A percentile compares a stretch with the other conserved stretches of the same genome.
Evolutionary conservation across 2,797 vertebrate genomes (phyloP).

Genomic region (Tiaroga cobitis): DNA sequence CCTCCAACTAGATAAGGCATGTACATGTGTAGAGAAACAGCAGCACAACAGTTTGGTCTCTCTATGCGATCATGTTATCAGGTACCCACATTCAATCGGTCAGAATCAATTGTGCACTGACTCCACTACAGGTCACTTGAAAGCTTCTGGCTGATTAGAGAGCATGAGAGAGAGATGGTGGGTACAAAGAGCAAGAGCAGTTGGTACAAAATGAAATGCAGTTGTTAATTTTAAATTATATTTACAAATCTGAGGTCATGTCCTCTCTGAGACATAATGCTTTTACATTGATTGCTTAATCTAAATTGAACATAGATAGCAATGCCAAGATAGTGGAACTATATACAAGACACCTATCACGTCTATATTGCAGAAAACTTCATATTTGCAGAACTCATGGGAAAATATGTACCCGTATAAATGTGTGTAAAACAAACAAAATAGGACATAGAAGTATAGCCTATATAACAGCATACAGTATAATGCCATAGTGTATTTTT

Average conservation of each 20-base stretch:
- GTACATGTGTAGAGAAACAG: background rate
- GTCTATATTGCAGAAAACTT: background rate
- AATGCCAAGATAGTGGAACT: background rate
- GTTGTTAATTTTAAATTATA: background rate
- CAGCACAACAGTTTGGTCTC: background rate
- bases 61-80: background rate
- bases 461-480: background rate
- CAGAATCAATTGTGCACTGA: background rate
- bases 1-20: too few species aligned
- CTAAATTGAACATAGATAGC: background rate
- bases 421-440: background rate
- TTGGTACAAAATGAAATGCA: background rate
- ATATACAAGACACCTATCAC: background rate
- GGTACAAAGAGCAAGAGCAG: background rate
- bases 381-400: background rate
- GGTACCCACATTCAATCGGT: background rate
- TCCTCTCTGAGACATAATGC: background rate
- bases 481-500: background rate
- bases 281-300: background rate
- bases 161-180: background rate
- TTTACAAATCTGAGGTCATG: background rate
- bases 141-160: background rate
- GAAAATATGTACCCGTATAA: background rate
- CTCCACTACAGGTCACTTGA: slow-evolving; percentile 5
- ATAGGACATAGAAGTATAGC: background rate